Conservation (phyloP, 1,140 invertebrate species). For the Brachionus koreanus region DNA sequence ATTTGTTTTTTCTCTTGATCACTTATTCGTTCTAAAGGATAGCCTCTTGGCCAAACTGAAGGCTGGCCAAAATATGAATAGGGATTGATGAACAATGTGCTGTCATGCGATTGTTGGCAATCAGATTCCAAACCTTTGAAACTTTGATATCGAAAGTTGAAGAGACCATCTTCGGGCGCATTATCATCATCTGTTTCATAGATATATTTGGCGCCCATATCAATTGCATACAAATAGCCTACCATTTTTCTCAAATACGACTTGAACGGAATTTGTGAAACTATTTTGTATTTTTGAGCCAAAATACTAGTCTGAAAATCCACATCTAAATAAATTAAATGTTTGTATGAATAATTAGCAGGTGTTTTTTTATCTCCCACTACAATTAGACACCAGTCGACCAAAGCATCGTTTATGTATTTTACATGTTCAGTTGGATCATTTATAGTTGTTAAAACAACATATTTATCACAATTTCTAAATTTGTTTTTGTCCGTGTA, state of each 20-base stretch:
- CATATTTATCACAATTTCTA: conserved; percentile 46
- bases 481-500: neutral
- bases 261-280: neutral
- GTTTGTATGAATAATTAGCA: conserved; percentile 47
- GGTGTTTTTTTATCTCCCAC: conserved; percentile 51
- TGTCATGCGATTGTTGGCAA: neutral
- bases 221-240: conserved; percentile 14
- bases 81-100: conserved; percentile 47
- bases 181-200: conserved; percentile 57
- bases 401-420: conserved; percentile 44
- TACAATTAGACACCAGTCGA: conserved; percentile 49
- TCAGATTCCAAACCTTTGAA: conserved; percentile 32
- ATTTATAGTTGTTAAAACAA: conserved; percentile 47
- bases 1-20: too few species aligned
- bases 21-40: conserved; percentile 49
- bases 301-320: neutral
- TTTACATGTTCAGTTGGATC: conserved; percentile 45
- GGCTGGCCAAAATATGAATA: conserved; percentile 53
- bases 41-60: conserved; percentile 52
- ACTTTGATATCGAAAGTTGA: conserved; percentile 40
- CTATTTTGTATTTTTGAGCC: neutral
- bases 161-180: conserved; percentile 45
- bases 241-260: conserved; percentile 8
- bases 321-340: neutral
- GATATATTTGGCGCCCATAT: conserved; percentile 51